Evolutionary conservation across 2,113 vertebrate species (phyloP).

Genomic region (Lipotes vexillifer): DNA sequence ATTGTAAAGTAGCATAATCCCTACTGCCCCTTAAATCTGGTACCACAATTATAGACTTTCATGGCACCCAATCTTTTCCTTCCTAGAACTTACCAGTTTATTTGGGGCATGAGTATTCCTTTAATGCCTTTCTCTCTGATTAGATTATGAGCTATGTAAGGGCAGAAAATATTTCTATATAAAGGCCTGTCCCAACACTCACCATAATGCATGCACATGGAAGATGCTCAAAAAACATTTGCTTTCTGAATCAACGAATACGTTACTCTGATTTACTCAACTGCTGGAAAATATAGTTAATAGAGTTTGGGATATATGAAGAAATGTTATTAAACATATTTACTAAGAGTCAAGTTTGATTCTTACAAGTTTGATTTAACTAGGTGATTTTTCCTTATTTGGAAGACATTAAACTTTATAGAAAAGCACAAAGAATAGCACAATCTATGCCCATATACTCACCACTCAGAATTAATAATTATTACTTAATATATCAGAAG

Average conservation of each 20-base stretch:
- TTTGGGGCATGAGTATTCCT: background rate
- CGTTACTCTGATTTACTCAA: background rate
- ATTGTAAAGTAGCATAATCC: background rate
- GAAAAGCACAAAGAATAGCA: background rate
- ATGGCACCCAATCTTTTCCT: background rate
- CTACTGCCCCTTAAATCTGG: background rate
- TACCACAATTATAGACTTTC: background rate
- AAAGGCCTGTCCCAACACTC: background rate
- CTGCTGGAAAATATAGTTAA: background rate
- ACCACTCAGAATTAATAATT: constrained; percentile 5
- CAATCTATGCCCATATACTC: background rate
- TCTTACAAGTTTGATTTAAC: background rate
- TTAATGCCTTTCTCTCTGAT: background rate
- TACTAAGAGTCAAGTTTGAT: background rate
- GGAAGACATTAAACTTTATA: background rate
- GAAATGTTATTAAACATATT: background rate
- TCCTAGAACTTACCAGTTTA: background rate
- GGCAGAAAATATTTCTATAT: background rate
- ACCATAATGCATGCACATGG: background rate
- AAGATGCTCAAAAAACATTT: constrained; percentile 2
- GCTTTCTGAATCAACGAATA: background rate
- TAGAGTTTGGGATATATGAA: background rate
- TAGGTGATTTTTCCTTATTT: background rate
- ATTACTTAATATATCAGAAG: background rate
- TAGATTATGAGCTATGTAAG: background rate